A percentile compares a stretch with the other conserved stretches of the same genome.
phyloP scores from a whole-genome alignment of 2,888 invertebrate genomes.

The Eupithecia insigniata region DNA sequence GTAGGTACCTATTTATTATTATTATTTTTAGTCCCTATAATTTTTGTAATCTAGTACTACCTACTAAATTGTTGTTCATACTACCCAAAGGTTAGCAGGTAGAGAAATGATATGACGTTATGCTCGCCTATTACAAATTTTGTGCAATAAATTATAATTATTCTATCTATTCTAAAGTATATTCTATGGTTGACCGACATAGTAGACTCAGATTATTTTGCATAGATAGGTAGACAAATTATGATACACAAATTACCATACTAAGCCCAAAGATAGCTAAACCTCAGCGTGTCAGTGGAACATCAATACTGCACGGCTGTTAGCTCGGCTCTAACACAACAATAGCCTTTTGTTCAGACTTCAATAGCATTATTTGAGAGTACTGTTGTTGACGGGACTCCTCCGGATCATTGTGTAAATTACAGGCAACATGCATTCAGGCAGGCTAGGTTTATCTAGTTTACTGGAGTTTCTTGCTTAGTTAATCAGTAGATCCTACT shows the following conservation, averaged over 20 bases:
- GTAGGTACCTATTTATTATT: too few species aligned
- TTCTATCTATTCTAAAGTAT: too few species aligned
- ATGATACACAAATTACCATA: background rate
- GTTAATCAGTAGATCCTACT: background rate
- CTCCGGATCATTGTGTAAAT: constrained; percentile 18
- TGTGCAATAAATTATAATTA: too few species aligned
- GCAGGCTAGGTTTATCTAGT: background rate
- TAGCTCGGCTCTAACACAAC: constrained; percentile 36
- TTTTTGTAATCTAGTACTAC: too few species aligned
- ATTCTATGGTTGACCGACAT: too few species aligned
- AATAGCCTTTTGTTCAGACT: constrained; percentile 34
- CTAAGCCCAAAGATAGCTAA: constrained; percentile 44
- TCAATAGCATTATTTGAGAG: constrained; percentile 35
- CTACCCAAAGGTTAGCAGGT: too few species aligned
- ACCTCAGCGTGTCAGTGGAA: constrained; percentile 46
- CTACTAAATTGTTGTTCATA: too few species aligned
- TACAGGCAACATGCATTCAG: constrained; percentile 19
- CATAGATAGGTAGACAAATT: too few species aligned
- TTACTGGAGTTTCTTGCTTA: background rate
- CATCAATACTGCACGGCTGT: constrained; percentile 48
- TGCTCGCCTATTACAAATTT: too few species aligned
- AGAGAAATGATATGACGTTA: too few species aligned
- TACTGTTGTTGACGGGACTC: constrained; percentile 15
- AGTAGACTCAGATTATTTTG: too few species aligned
- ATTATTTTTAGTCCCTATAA: too few species aligned